Conservation (phyloP, 2,113 vertebrate species). For the Ctenomys sociabilis region DNA sequence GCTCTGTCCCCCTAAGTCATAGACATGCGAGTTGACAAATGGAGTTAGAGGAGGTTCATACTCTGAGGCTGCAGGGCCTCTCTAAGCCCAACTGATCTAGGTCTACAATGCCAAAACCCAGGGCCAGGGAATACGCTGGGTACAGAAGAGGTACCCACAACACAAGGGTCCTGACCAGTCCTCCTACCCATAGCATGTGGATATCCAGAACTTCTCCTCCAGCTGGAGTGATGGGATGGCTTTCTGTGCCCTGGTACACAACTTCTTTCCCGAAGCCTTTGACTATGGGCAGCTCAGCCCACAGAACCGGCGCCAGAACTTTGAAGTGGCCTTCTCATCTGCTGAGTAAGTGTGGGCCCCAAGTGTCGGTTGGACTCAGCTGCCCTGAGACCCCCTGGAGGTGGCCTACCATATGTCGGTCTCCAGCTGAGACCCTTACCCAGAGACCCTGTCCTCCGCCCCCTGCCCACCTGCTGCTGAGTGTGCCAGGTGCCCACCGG, state of each 20-base stretch:
- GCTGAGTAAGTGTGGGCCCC: slow-evolving; percentile 93
- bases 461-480: slow-evolving; percentile 57
- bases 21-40: neutral
- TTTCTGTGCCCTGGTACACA: slow-evolving; percentile 97
- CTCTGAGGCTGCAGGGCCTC: neutral
- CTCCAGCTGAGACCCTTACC: slow-evolving; percentile 62
- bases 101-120: neutral
- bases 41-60: neutral
- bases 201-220: slow-evolving; percentile 99
- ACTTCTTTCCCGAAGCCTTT: slow-evolving; percentile 98
- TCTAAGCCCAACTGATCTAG: neutral
- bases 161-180: neutral
- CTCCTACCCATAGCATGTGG: slow-evolving; percentile 89
- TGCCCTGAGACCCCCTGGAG: slow-evolving; percentile 18
- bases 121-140: neutral
- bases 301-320: slow-evolving; percentile 96
- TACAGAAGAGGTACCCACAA: neutral
- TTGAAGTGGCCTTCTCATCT: slow-evolving; percentile 95
- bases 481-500: slow-evolving; percentile 74
- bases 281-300: slow-evolving; percentile 95
- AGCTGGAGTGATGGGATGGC: slow-evolving; percentile 99
- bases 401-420: slow-evolving; percentile 31
- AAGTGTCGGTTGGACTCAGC: neutral
- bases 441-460: slow-evolving; percentile 27
- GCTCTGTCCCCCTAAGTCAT: neutral